Evolutionary conservation across 2,113 vertebrate genomes (phyloP), one percentile per base, ranked within the genome.

Genomic region (Coptodon bakossiorum): DNA sequence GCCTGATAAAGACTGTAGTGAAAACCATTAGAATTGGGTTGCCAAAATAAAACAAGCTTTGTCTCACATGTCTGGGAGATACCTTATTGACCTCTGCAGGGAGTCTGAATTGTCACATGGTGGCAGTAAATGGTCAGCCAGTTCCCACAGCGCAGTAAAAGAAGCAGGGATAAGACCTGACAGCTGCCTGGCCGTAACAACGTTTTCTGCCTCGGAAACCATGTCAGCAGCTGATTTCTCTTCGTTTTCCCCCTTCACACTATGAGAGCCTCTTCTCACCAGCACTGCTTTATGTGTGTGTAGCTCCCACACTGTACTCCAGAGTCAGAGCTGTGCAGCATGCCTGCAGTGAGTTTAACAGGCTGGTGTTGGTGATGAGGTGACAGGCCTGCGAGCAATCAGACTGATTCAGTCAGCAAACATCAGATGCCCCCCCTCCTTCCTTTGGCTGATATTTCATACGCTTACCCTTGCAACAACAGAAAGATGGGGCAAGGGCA

Each of bases 341-440:
- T 80, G 83, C 81, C 84, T 76, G 81, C 81, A 11, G 17, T 59
- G 17, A 80, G 76, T 87, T 88, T 80, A 86, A 54, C 82, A 76
- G 81, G 83, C 71, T 83, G 88, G 86, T 90, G 92, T 81, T 61
- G 54, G 63, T 89, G 90, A 93, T 68, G 90, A 92, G 90, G 88
- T 92, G 93, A 94, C 91, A 90, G 83, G 86, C 88, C 90, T 93
- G 93, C 43, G n/a, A 93, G 88, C 87, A 83, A 73, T 89, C 79
- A 56, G 53, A 84, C 53, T 52, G 82, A 90, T 84, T 84, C 85
- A 89, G 91, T 90, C 88, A 91, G 88, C 86, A 82, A 86, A 92
- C 86, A 91, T 90, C 89, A 90, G 78, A 87, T 78, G 22, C 57
- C 66, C 14, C 17, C 34, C 79, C 14, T 6, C 57, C 80, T 73